Evolutionary conservation across 1,140 invertebrate genomes (phyloP).

Genomic region (Drosophila suzukii): DNA sequence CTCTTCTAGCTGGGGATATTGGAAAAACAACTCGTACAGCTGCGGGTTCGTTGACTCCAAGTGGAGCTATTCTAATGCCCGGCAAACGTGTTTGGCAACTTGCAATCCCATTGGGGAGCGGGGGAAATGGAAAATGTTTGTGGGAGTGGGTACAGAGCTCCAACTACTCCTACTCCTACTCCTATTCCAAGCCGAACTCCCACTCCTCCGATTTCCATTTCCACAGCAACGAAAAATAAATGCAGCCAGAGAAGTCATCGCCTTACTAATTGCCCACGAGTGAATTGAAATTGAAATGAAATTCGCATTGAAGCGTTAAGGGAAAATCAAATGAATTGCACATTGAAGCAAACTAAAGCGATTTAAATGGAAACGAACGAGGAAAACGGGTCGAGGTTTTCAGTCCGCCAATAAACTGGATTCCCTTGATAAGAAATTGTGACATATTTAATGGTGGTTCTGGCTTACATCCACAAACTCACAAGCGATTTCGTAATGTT

Average conservation of each 20-base stretch:
- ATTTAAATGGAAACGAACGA: constrained; percentile 13
- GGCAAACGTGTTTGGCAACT: constrained; percentile 76
- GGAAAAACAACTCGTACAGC: constrained; percentile 26
- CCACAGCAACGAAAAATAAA: not conserved
- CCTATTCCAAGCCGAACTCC: not conserved
- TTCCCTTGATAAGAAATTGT: constrained; percentile 11
- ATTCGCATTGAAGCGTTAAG: constrained; percentile 24
- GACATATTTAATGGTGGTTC: not conserved
- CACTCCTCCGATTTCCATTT: constrained; percentile 13
- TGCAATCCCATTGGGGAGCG: constrained; percentile 37
- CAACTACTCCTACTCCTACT: constrained; percentile 10
- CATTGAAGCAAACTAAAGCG: constrained; percentile 22
- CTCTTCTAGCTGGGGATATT: constrained; percentile 38
- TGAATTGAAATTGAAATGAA: constrained; percentile 51
- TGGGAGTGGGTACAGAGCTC: constrained; percentile 11
- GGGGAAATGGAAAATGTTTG: constrained; percentile 3
- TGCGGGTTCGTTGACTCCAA: constrained; percentile 63
- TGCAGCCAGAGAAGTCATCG: constrained; percentile 25
- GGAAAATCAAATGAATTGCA: constrained; percentile 23
- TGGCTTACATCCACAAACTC: not conserved
- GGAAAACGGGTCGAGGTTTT: constrained; percentile 15
- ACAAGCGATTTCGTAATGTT: not conserved
- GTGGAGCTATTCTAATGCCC: constrained; percentile 67
- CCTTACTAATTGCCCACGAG: constrained; percentile 41
- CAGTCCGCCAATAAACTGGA: constrained; percentile 6